These are phyloP conservation scores for Dilophus febrilis DNA, from an alignment of 2,888 invertebrate species.

Conservation along the genomic window DNA sequence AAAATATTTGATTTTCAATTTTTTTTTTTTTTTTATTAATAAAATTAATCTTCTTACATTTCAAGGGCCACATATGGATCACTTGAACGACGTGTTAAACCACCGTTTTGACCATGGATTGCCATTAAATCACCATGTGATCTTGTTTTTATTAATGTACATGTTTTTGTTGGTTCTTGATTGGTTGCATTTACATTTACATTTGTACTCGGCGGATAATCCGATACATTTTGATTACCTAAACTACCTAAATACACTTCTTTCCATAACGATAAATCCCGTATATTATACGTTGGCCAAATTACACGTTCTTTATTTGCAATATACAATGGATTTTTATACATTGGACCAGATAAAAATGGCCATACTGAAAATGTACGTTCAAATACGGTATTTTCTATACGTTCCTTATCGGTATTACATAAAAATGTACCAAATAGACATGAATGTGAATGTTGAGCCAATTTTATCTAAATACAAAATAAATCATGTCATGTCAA, in stretches of 20 bases:
- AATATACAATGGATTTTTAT: conserved; percentile 72
- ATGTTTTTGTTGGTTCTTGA: conserved; percentile 15
- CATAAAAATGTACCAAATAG: conserved; percentile 94
- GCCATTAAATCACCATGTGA: conserved; percentile 70
- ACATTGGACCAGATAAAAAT: conserved; percentile 59
- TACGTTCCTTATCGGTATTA: conserved; percentile 63
- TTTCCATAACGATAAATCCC: conserved; percentile 69
- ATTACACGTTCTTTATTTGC: conserved; percentile 29
- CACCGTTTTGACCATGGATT: conserved; percentile 36
- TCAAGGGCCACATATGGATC: conserved; percentile 72
- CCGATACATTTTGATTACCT: conserved; percentile 30
- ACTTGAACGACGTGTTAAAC: conserved; percentile 55
- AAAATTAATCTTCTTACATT: too few species aligned
- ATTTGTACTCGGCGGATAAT: conserved; percentile 18
- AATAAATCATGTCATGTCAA: background rate
- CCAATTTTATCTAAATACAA: conserved; percentile 63
- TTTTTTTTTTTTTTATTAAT: too few species aligned
- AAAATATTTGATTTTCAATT: too few species aligned
- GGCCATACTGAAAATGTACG: conserved; percentile 77
- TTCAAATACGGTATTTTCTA: conserved; percentile 42
- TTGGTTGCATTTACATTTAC: conserved; percentile 1
- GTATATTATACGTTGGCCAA: conserved; percentile 71
- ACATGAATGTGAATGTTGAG: conserved; percentile 89
- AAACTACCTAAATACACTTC: conserved; percentile 59
- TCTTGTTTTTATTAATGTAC: conserved; percentile 61